Percentiles rank a stretch among this genome's conserved stretches.
Evolutionary conservation across 2,888 invertebrate genomes (phyloP).

Genomic region (Erebia palarica): DNA sequence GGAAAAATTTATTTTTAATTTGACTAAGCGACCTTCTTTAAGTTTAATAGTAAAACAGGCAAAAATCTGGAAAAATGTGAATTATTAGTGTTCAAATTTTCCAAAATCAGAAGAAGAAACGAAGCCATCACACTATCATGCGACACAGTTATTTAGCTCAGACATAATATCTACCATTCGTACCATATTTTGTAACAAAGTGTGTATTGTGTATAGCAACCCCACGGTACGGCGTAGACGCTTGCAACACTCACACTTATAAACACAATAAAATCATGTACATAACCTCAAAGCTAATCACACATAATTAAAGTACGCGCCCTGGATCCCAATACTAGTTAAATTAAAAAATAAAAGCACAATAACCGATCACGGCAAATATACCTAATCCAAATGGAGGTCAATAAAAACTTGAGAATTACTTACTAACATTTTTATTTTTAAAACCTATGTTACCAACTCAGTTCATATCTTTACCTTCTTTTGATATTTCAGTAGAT

Average conservation of each 20-base stretch:
- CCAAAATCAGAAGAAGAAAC: conserved; percentile 45
- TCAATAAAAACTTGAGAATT: too few relatives aligned
- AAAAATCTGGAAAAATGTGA: conserved; percentile 20
- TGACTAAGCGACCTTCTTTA: too few relatives aligned
- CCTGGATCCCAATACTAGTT: too few relatives aligned
- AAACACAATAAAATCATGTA: conserved; percentile 56
- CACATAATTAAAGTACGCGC: too few relatives aligned
- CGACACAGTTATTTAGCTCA: conserved; percentile 48
- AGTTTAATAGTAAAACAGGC: background rate
- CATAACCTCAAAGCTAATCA: conserved; percentile 20
- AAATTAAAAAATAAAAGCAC: too few relatives aligned
- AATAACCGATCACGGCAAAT: too few relatives aligned
- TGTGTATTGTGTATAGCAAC: conserved; percentile 60
- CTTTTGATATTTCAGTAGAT: too few relatives aligned
- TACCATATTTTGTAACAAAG: conserved; percentile 25
- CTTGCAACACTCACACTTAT: conserved; percentile 75
- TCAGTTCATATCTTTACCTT: too few relatives aligned
- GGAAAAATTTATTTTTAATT: too few relatives aligned
- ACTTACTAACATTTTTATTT: too few relatives aligned
- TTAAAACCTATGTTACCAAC: too few relatives aligned
- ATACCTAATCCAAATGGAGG: too few relatives aligned
- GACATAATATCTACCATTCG: conserved; percentile 51
- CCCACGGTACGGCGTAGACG: conserved; percentile 67
- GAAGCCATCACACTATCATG: conserved; percentile 64
- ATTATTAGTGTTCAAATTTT: conserved; percentile 47